Evolutionary conservation across 2,113 vertebrate genomes (phyloP).

Genomic region (human): DNA sequence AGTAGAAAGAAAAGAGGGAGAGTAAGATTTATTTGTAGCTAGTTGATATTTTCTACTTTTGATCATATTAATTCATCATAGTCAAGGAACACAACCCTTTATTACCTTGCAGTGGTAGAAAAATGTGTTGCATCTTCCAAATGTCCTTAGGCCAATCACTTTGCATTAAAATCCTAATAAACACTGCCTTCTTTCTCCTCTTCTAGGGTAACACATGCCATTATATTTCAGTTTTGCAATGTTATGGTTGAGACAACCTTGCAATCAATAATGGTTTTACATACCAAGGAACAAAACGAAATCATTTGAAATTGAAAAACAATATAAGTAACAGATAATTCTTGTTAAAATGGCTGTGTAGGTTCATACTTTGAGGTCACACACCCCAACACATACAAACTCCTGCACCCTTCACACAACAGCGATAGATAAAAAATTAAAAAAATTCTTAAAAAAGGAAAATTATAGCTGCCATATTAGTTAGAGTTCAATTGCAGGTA

Average conservation of each 20-base stretch:
- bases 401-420: background rate
- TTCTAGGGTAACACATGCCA: background rate
- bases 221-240: conserved; percentile 45
- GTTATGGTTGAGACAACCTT: background rate
- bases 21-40: background rate
- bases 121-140: background rate
- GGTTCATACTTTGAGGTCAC: background rate
- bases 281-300: conserved; percentile 25
- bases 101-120: background rate
- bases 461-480: background rate
- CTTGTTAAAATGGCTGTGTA: background rate
- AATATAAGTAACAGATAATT: background rate
- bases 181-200: background rate
- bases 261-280: conserved; percentile 39
- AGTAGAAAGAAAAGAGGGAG: background rate
- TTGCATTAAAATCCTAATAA: background rate
- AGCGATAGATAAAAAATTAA: background rate
- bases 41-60: background rate
- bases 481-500: background rate
- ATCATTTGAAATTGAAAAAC: conserved; percentile 31
- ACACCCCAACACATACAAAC: too few relatives aligned
- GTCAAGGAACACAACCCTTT: background rate
- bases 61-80: conserved; percentile 7
- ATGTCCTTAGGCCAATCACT: background rate
- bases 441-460: background rate